These are phyloP conservation scores for Chrysopilus asiliformis DNA, from an alignment of 2,888 invertebrate genomes.

Conservation along the genomic window DNA sequence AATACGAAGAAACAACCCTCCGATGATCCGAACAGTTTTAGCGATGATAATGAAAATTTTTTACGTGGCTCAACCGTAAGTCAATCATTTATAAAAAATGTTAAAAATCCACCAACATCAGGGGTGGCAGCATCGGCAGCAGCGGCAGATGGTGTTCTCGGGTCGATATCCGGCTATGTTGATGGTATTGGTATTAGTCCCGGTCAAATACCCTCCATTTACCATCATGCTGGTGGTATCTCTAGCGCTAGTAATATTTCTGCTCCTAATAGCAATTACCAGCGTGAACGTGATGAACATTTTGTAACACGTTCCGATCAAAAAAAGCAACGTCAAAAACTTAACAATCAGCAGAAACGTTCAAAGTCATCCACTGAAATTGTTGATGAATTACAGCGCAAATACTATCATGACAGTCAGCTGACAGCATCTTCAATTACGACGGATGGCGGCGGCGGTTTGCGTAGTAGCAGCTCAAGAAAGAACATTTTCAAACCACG, in stretches of 20 bases:
- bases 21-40: too few species aligned
- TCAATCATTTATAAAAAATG: conserved; percentile 33
- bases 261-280: conserved; percentile 4
- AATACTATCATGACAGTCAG: conserved; percentile 11
- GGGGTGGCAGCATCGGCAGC: not conserved
- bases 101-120: too few species aligned
- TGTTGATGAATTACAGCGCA: conserved; percentile 23
- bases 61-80: conserved; percentile 34
- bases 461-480: too few species aligned
- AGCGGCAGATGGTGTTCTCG: not conserved
- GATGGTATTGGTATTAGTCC: not conserved
- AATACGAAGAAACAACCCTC: too few species aligned
- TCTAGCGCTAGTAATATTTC: conserved; percentile 11
- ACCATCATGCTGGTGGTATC: not conserved
- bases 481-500: conserved; percentile 10
- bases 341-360: conserved; percentile 24
- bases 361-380: conserved; percentile 29
- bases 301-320: too few species aligned
- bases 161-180: too few species aligned
- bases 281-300: not conserved
- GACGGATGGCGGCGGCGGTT: too few species aligned
- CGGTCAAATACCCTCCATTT: not conserved
- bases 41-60: conserved; percentile 24
- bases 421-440: too few species aligned
- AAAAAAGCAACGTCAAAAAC: conserved; percentile 3